phyloP scores from a whole-genome alignment of 2,888 invertebrate species.

The Lissocephala sabroskyi region DNA sequence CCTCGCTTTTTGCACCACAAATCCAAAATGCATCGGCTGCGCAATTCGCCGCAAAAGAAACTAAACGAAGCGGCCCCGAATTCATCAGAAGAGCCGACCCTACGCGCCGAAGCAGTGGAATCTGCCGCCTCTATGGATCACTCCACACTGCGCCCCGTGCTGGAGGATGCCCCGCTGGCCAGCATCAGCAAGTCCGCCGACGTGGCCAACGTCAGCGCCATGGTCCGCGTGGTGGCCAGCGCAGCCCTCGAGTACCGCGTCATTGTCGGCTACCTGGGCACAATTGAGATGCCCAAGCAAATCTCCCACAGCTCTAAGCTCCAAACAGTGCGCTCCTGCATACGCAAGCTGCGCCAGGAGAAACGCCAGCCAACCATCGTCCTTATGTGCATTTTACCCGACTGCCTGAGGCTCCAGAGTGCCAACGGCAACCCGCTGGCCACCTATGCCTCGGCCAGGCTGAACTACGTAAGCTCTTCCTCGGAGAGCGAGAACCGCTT shows the following conservation, averaged over 20 bases:
- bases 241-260: conserved; percentile 83
- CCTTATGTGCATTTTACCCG: conserved; percentile 86
- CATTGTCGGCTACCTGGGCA: conserved; percentile 94
- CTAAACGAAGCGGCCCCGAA: conserved; percentile 22
- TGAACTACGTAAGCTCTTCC: conserved; percentile 91
- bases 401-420: conserved; percentile 85
- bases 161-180: conserved; percentile 62
- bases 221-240: conserved; percentile 66
- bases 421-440: conserved; percentile 86
- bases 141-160: conserved; percentile 55
- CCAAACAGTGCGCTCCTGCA: conserved; percentile 88
- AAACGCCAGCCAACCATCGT: conserved; percentile 89
- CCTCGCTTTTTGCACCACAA: conserved; percentile 74
- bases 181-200: conserved; percentile 58
- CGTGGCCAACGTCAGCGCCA: conserved; percentile 72
- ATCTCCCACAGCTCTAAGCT: conserved; percentile 82
- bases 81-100: conserved; percentile 4
- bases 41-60: conserved; percentile 76
- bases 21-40: conserved; percentile 73
- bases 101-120: conserved; percentile 2
- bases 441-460: conserved; percentile 87
- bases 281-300: conserved; percentile 95
- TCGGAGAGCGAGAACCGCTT: conserved; percentile 93
- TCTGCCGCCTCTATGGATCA: conserved; percentile 23
- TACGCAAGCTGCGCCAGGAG: conserved; percentile 89